Evolutionary conservation across 2,888 invertebrate species (phyloP), one percentile per base, ranked within the genome.

Genomic region (Diachrysia chrysitis): DNA sequence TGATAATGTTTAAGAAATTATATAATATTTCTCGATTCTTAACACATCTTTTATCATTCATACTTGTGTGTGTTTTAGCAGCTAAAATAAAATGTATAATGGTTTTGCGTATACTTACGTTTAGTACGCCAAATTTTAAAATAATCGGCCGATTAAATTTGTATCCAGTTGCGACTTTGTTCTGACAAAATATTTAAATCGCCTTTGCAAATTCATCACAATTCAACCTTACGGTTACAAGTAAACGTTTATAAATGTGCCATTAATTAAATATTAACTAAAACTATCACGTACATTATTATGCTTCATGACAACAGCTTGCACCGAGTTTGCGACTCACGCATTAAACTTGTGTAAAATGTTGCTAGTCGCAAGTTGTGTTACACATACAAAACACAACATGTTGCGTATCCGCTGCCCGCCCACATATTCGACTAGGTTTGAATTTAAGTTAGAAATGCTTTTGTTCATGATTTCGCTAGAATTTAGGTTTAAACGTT

Each of bases 331-430:
- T 16, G 51, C 62, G 64, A 63, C 62, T 6, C 63, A 77, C 78
- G 75, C 77, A 77, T 74, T 77, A 71, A 78, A 71, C 69, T 78
- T 66, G 56, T 56, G 64, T 67, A 55, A 75, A 76, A 69, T 62
- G 73, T 60, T 75, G 54, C 69, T 66, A 77, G 69, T 69, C 69
- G 65, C 78, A 75, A 78, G 64, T 75, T 77, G 66, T 66, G 73
- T 54, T 58, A 59, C 62, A 69, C 61, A 68, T 69, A 63, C 17
- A 59, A 59, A 58, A 58, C 21, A 57, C 23, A 54, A 14, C 66
- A 57, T 53, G 61, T 59, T 75, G 75, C 72, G 67, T 66, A 35
- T 66, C 78, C 35, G 69, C 58, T 71, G 64, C 23, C n/a, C 46
- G 19, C 14, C 58, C 60, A 55, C 29, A 75, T 35, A 7, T 10